phyloP scores from a whole-genome alignment of 2,888 invertebrate species.

The Troides oblongomaculatus region DNA sequence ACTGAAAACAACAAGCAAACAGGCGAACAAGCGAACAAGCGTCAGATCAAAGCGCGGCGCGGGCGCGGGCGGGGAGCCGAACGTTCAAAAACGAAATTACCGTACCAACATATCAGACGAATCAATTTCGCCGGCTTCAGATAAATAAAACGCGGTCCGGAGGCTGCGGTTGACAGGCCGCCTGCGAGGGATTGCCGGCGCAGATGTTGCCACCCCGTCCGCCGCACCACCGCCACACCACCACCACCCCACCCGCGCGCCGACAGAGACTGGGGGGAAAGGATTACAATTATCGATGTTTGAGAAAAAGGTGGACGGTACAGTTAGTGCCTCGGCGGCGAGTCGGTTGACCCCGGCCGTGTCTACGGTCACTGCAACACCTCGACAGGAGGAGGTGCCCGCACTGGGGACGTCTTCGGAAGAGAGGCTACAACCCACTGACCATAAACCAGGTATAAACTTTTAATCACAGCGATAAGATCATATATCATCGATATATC shows the following conservation, averaged over 20 bases:
- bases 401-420: too few relatives aligned
- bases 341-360: too few relatives aligned
- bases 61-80: neutral
- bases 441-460: too few relatives aligned
- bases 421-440: too few relatives aligned
- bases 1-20: too few relatives aligned
- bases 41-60: neutral
- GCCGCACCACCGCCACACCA: neutral
- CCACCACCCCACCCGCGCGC: conserved; percentile 13
- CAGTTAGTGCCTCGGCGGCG: too few relatives aligned
- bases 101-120: conserved; percentile 56
- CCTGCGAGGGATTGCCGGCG: conserved; percentile 63
- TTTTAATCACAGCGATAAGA: too few relatives aligned
- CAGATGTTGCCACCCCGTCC: conserved; percentile 54
- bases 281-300: conserved; percentile 25
- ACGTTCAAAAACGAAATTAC: conserved; percentile 35
- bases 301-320: neutral
- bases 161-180: conserved; percentile 67
- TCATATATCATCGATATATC: too few relatives aligned
- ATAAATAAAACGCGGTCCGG: conserved; percentile 56
- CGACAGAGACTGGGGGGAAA: conserved; percentile 31
- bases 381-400: too few relatives aligned
- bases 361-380: neutral
- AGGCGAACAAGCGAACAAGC: neutral
- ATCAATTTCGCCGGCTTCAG: conserved; percentile 63